Conservation (phyloP, 2,797 vertebrate species). For the Brachyrhaphis roseni region DNA sequence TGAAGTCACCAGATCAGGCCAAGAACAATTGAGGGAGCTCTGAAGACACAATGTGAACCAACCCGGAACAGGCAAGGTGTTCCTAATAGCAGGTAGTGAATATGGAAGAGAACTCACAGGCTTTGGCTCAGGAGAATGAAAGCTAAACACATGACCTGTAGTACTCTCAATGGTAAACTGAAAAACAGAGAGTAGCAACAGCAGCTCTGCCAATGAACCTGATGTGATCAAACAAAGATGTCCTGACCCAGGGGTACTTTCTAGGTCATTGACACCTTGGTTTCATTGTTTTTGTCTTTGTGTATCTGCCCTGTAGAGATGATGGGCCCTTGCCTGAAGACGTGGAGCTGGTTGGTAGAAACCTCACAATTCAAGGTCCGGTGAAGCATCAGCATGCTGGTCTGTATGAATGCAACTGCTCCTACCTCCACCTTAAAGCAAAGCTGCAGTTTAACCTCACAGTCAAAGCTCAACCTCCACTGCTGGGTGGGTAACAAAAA, state of each 20-base stretch:
- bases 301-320: constrained; percentile 50
- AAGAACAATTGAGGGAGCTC: not conserved
- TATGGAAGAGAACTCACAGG: not conserved
- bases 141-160: not conserved
- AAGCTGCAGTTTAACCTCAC: constrained; percentile 65
- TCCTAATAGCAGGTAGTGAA: not conserved
- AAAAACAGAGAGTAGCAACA: not conserved
- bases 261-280: not conserved
- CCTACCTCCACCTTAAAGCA: constrained; percentile 63
- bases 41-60: not conserved
- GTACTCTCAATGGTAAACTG: not conserved
- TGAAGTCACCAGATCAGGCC: not conserved
- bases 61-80: not conserved
- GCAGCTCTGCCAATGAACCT: not conserved
- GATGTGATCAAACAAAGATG: not conserved
- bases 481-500: constrained; percentile 51
- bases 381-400: constrained; percentile 62
- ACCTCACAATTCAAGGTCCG: constrained; percentile 60
- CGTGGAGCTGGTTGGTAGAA: constrained; percentile 47
- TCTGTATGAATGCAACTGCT: constrained; percentile 70
- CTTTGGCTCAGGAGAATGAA: not conserved
- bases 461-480: constrained; percentile 44
- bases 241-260: not conserved
- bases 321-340: constrained; percentile 56
- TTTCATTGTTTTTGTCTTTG: not conserved